These are phyloP conservation scores for Thymelicus acteon DNA, from an alignment of 2,888 invertebrate genomes.

Conservation along the genomic window DNA sequence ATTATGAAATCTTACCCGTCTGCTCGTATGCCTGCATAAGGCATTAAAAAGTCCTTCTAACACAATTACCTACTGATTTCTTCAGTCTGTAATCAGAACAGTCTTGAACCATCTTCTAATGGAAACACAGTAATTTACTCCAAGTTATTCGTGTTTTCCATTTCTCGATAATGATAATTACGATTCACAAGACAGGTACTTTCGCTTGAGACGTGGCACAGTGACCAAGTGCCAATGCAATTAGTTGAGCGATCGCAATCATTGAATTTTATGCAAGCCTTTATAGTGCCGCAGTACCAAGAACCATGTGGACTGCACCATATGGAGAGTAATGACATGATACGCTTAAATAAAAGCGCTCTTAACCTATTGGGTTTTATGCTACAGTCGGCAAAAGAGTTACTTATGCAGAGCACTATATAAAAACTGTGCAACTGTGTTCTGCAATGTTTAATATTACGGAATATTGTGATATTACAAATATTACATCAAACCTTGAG, in stretches of 20 bases:
- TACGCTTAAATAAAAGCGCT: too few relatives aligned
- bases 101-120: constrained; percentile 3
- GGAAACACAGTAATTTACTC: constrained; percentile 29
- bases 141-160: constrained; percentile 34
- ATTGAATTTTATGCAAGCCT: constrained; percentile 51
- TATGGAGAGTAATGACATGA: background rate
- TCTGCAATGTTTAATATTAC: too few relatives aligned
- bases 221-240: constrained; percentile 53
- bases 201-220: constrained; percentile 52
- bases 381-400: too few relatives aligned
- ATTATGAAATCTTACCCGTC: too few relatives aligned
- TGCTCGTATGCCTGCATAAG: too few relatives aligned
- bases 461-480: too few relatives aligned
- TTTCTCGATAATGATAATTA: constrained; percentile 44
- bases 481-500: too few relatives aligned
- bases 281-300: constrained; percentile 21
- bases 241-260: constrained; percentile 56
- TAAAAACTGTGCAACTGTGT: too few relatives aligned
- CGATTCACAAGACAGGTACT: constrained; percentile 44
- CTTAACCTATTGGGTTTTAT: too few relatives aligned
- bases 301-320: background rate
- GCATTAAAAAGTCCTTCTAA: too few relatives aligned
- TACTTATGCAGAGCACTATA: too few relatives aligned
- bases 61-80: too few relatives aligned
- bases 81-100: background rate